Conservation (phyloP, 2,888 invertebrate genomes). For the Conops quadrifasciatus region DNA sequence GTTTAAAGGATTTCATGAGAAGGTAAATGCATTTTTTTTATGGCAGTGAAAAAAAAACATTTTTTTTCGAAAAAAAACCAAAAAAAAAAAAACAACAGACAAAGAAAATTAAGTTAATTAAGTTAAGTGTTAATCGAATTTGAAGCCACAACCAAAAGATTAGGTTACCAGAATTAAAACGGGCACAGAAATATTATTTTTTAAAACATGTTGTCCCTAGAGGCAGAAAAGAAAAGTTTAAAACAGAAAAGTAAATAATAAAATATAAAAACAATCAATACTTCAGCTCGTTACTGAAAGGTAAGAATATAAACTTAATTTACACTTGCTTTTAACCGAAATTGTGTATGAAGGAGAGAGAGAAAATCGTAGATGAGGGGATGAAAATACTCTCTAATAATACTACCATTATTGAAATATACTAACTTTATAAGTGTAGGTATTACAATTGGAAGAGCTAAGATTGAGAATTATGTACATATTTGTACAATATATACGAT, state of each 20-base stretch:
- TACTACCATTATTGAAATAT: no score
- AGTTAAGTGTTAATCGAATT: not conserved
- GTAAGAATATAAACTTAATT: conserved; percentile 31
- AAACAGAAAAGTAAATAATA: no score
- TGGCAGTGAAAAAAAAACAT: conserved; percentile 45
- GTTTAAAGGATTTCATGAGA: conserved; percentile 65
- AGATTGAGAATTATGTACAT: not conserved
- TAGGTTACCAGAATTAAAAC: conserved; percentile 28
- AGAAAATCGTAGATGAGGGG: not conserved
- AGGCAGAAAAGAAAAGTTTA: no score
- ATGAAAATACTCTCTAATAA: no score
- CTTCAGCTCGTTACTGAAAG: conserved; percentile 23
- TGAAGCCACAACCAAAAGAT: conserved; percentile 22
- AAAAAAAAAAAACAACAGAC: conserved; percentile 32
- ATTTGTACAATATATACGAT: no score
- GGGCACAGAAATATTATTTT: not conserved
- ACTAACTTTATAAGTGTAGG: not conserved
- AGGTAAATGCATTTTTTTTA: conserved; percentile 62
- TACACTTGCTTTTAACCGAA: not conserved
- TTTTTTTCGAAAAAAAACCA: conserved; percentile 38
- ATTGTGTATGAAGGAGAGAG: not conserved
- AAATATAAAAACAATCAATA: conserved; percentile 35
- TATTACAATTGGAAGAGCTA: not conserved
- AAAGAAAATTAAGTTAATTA: not conserved
- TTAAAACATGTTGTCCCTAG: not conserved